Conservation (phyloP, 2,797 vertebrate species). For the Channallabes apus region DNA sequence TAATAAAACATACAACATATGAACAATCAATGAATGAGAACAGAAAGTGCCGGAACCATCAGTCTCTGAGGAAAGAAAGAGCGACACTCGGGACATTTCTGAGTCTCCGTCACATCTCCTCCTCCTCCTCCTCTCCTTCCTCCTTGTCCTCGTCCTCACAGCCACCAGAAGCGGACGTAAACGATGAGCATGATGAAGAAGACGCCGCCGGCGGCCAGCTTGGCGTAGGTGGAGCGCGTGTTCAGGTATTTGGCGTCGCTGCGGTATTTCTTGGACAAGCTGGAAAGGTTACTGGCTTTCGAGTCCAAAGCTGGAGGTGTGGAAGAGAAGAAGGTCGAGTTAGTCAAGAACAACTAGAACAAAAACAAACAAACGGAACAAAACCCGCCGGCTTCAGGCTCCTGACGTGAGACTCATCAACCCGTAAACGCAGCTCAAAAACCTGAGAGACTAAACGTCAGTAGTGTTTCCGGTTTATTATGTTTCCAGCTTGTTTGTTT, state of each 20-base stretch:
- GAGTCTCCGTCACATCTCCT: neutral
- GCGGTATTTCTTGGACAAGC: conserved; percentile 96
- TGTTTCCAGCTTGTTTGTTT: no score
- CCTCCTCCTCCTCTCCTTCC: neutral
- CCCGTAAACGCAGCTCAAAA: neutral
- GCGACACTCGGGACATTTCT: conserved; percentile 48
- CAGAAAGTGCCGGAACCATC: conserved; percentile 54
- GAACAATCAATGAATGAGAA: conserved; percentile 55
- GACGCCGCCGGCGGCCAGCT: conserved; percentile 91
- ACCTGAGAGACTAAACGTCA: no score
- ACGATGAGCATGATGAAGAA: conserved; percentile 99
- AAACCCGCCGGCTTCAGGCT: no score
- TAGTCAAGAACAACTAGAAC: neutral
- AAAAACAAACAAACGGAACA: neutral
- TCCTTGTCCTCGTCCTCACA: conserved; percentile 73
- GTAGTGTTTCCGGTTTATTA: no score
- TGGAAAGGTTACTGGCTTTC: conserved; percentile 96
- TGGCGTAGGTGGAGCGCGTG: conserved; percentile 97
- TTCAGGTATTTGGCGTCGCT: conserved; percentile 98
- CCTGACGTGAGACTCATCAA: neutral
- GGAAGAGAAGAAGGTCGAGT: neutral
- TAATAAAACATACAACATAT: conserved; percentile 61
- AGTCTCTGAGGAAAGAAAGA: conserved; percentile 60
- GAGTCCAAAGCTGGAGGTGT: conserved; percentile 86
- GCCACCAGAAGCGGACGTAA: conserved; percentile 98